Evolutionary conservation across 1,140 invertebrate species (phyloP).

Genomic region (Procambarus virginalis): DNA sequence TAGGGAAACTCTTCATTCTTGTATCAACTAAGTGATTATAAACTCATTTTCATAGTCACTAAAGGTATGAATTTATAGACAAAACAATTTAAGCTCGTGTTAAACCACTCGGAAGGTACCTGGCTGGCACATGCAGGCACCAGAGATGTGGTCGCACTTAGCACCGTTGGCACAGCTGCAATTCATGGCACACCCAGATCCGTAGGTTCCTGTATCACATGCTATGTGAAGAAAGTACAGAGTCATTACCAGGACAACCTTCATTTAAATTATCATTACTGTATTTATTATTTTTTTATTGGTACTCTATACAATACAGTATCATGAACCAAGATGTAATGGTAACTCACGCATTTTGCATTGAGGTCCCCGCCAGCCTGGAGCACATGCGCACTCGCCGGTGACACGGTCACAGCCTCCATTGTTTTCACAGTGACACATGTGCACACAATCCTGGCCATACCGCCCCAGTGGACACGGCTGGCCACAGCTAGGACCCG

Average conservation of each 20-base stretch:
- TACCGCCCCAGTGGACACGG: conserved; percentile 74
- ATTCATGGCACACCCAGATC: conserved; percentile 82
- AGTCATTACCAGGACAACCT: too few species aligned
- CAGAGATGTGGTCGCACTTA: conserved; percentile 88
- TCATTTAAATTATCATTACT: too few species aligned
- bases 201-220: conserved; percentile 86
- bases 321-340: background rate
- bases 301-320: background rate
- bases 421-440: conserved; percentile 84
- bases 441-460: conserved; percentile 81
- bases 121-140: conserved; percentile 87
- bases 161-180: conserved; percentile 90
- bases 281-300: background rate
- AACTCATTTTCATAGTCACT: too few species aligned
- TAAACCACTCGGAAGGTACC: conserved; percentile 76
- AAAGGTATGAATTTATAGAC: too few species aligned
- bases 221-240: conserved; percentile 71
- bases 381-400: conserved; percentile 85
- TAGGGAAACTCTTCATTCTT: too few species aligned
- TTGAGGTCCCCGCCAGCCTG: conserved; percentile 80
- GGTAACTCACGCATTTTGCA: conserved; percentile 82
- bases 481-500: conserved; percentile 83
- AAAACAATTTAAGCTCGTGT: too few species aligned
- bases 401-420: conserved; percentile 84
- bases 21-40: too few species aligned